phyloP scores from a whole-genome alignment of 1,140 invertebrate genomes.

The Leptinotarsa undecemlineata region DNA sequence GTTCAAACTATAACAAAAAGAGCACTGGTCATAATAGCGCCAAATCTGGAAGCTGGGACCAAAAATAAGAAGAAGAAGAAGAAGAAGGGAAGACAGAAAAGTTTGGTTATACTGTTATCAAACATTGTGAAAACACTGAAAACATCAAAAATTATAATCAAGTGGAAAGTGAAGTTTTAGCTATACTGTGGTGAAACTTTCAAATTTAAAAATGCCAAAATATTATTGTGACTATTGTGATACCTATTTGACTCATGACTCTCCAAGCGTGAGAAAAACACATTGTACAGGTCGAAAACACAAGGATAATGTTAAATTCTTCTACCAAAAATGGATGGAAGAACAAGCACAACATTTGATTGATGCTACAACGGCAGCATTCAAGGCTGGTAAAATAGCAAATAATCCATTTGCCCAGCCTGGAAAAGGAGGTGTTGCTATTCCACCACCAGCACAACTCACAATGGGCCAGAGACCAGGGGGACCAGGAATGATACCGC shows the following conservation, averaged over 20 bases:
- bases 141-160: too few relatives aligned
- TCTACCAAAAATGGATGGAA: slow-evolving; percentile 99
- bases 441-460: slow-evolving; percentile 70
- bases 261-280: slow-evolving; percentile 98
- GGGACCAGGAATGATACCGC: slow-evolving; percentile 62
- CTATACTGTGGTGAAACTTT: too few relatives aligned
- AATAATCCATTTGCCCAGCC: slow-evolving; percentile 81
- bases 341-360: slow-evolving; percentile 98
- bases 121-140: too few relatives aligned
- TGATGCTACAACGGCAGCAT: slow-evolving; percentile 95
- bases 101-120: too few relatives aligned
- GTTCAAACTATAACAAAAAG: too few relatives aligned
- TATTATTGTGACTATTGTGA: slow-evolving; percentile 99
- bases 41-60: too few relatives aligned
- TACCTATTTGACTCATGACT: slow-evolving; percentile 98
- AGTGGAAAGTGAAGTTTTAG: too few relatives aligned
- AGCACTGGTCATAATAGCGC: too few relatives aligned
- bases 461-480: slow-evolving; percentile 59
- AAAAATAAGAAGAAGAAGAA: too few relatives aligned
- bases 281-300: slow-evolving; percentile 99
- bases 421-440: slow-evolving; percentile 60
- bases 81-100: too few relatives aligned
- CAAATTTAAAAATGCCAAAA: slow-evolving; percentile 73
- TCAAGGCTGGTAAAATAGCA: slow-evolving; percentile 94
- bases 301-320: slow-evolving; percentile 99